phyloP scores from a whole-genome alignment of 2,888 invertebrate species.

The Eupithecia subumbrata region DNA sequence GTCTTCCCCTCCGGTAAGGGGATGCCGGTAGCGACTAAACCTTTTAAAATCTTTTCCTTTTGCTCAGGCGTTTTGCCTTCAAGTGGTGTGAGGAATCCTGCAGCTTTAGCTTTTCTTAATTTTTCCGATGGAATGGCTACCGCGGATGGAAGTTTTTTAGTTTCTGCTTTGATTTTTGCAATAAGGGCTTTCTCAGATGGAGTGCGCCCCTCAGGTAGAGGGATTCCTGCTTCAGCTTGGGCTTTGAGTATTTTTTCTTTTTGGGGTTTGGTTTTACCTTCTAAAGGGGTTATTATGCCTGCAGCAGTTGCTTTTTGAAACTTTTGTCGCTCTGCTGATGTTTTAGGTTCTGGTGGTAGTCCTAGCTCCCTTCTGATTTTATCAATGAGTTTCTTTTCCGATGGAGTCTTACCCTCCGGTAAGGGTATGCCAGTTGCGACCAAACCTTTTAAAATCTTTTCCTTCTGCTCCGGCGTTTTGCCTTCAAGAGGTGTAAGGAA shows the following conservation, averaged over 20 bases:
- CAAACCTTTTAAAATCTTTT: slow-evolving; percentile 45
- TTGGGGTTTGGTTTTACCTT: slow-evolving; percentile 43
- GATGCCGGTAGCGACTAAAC: slow-evolving; percentile 45
- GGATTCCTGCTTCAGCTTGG: slow-evolving; percentile 46
- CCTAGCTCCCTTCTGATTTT: slow-evolving; percentile 50
- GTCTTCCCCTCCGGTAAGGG: slow-evolving; percentile 41
- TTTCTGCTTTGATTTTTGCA: slow-evolving; percentile 15
- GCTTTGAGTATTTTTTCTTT: slow-evolving; percentile 48
- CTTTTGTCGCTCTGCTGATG: slow-evolving; percentile 42
- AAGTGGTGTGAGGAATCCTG: slow-evolving; percentile 45
- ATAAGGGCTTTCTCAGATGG: slow-evolving; percentile 48
- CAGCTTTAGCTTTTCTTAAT: slow-evolving; percentile 48
- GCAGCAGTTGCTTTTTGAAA: slow-evolving; percentile 44
- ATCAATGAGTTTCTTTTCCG: slow-evolving; percentile 37
- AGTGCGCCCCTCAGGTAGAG: slow-evolving; percentile 52
- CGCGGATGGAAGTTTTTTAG: slow-evolving; percentile 15
- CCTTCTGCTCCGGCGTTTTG: slow-evolving; percentile 48
- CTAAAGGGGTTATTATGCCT: slow-evolving; percentile 42
- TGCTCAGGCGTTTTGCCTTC: slow-evolving; percentile 48
- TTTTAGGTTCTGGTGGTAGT: slow-evolving; percentile 29
- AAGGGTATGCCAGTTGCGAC: slow-evolving; percentile 42
- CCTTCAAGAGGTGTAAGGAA: slow-evolving; percentile 45
- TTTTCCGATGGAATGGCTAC: slow-evolving; percentile 42
- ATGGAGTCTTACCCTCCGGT: slow-evolving; percentile 40
- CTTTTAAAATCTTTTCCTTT: slow-evolving; percentile 45